Evolutionary conservation across 37 sponge, comb jelly and placozoan genomes (phyloP).

Genomic region (Ianthella basta): DNA sequence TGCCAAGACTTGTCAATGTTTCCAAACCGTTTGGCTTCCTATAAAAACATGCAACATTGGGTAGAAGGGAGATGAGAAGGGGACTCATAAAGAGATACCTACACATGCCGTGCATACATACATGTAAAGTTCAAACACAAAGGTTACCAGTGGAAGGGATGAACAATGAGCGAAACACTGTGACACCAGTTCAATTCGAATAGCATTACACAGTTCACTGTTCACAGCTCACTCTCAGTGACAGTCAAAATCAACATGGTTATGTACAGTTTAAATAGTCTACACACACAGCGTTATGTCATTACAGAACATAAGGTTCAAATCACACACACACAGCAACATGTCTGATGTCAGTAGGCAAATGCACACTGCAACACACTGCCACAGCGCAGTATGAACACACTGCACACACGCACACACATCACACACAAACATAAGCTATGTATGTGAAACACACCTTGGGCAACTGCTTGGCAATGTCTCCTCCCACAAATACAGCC

Average conservation of each 20-base stretch:
- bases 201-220: no score
- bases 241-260: no score
- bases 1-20: conserved; percentile 99
- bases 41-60: neutral
- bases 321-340: neutral
- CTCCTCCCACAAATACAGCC: conserved; percentile 99
- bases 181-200: no score
- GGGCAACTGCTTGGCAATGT: conserved; percentile 99
- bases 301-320: no score
- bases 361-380: neutral
- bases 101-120: neutral
- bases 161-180: no score
- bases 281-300: no score
- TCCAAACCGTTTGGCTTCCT: conserved; percentile 97
- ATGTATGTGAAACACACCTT: conserved; percentile 48
- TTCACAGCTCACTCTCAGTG: no score
- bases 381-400: neutral
- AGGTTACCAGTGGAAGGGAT: no score
- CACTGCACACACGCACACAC: no score
- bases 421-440: no score
- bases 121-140: no score
- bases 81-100: neutral
- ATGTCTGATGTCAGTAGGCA: neutral
- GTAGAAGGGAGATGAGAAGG: neutral
- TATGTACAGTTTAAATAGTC: no score